Conservation (phyloP, 2,113 vertebrate genomes). For the Noctilio leporinus region DNA sequence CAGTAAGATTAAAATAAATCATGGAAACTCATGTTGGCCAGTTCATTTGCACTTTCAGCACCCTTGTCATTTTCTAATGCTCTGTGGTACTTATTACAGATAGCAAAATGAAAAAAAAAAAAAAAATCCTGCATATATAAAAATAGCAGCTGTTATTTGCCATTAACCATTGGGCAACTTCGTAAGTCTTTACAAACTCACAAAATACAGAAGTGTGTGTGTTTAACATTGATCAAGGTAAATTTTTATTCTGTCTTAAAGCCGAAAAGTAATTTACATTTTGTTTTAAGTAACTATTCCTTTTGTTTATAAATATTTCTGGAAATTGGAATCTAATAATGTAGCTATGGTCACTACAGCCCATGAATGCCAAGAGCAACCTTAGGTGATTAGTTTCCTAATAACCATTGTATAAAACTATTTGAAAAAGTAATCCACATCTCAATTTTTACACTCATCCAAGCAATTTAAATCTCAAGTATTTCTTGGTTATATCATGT, state of each 20-base stretch:
- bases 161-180: slow-evolving; percentile 52
- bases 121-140: slow-evolving; percentile 47
- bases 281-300: slow-evolving; percentile 23
- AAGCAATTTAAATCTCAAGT: not conserved
- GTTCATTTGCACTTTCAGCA: slow-evolving; percentile 53
- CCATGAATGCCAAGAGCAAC: not conserved
- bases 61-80: slow-evolving; percentile 52
- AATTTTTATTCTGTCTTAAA: slow-evolving; percentile 15
- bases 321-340: not conserved
- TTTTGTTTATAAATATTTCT: slow-evolving; percentile 26
- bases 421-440: not conserved
- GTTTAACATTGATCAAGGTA: slow-evolving; percentile 24
- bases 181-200: slow-evolving; percentile 49
- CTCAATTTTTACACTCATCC: not conserved
- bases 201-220: slow-evolving; percentile 35
- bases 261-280: not conserved
- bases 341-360: not conserved
- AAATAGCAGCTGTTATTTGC: slow-evolving; percentile 63
- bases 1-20: slow-evolving; percentile 66
- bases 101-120: slow-evolving; percentile 47
- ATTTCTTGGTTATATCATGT: not conserved
- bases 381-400: not conserved
- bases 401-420: not conserved
- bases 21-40: slow-evolving; percentile 47
- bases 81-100: slow-evolving; percentile 74